Base-by-base conservation (phyloP, 2,797 vertebrate genomes). In the Triplophysa bombifrons region DNA sequence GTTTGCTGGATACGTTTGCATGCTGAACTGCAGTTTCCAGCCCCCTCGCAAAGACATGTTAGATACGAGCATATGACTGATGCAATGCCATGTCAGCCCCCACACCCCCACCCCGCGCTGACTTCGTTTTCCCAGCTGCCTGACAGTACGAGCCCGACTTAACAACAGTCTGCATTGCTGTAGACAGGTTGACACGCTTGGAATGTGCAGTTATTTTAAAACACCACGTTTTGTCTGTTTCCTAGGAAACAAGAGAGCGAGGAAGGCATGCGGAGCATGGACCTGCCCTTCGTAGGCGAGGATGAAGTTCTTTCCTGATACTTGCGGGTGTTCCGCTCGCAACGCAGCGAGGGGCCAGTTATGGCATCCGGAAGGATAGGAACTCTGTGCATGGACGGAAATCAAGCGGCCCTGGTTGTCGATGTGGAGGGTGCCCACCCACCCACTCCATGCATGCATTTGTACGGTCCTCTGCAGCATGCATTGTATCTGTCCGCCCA, bases 171-270 rank as follows among this genome's bases (percentile, higher is more conserved):
- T 84, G 75, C 58, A 38, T 58, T 50, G 30, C 64, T 41, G 20
- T 76, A 72, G 72, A 72, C 77, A 64, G 60, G 30, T 80, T 46
- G 55, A 50, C 41, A 13, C 12, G 69, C 41, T 53, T 85, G 22
- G 10, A 78, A 55, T 78, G 80, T 61, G 30, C 27, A 48, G 67
- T 79, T 80, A 2, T 63, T 61, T 83, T 81, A 83, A 83, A 73
- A 12, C 34, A 61, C 82, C 51, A 80, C 78, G 51, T 87, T 41
- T 82, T 81, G 11, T 89, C 71, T 86, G 88, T 90, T 86, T 76
- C 92, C 89, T 92, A 99, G 97, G 93, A 97, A 97, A 87, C 95
- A 95, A 90, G 93, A 94, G 92, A 96, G 95, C 1, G 93, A 94
- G 78, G 96, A 98, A 66, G 92, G 93, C 72, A 86, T 93, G 85